These are phyloP conservation scores for Xiphophorus hellerii DNA, from an alignment of 2,113 vertebrate species.

Conservation along the genomic window DNA sequence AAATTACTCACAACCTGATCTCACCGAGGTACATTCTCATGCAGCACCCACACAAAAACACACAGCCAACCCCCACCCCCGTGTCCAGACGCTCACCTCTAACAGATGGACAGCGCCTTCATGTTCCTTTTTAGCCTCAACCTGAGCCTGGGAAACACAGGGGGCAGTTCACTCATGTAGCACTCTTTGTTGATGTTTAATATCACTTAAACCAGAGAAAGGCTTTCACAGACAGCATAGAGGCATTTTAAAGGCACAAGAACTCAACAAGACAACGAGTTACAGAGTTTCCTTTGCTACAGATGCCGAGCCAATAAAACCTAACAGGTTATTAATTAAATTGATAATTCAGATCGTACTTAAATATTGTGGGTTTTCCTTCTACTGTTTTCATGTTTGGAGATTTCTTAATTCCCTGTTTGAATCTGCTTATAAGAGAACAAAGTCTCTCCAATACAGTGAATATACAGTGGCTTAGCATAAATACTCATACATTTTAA, in stretches of 20 bases:
- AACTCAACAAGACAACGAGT: constrained; percentile 23
- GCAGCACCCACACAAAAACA: constrained; percentile 49
- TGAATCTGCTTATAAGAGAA: not conserved
- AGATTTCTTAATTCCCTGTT: not conserved
- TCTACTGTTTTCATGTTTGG: constrained; percentile 25
- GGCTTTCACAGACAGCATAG: constrained; percentile 6
- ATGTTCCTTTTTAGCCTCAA: constrained; percentile 98
- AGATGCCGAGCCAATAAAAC: not conserved
- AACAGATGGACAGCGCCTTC: constrained; percentile 95
- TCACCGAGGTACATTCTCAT: constrained; percentile 8
- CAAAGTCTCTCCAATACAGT: not conserved
- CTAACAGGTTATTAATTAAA: not conserved
- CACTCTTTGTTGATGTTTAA: constrained; percentile 33
- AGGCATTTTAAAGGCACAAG: constrained; percentile 11
- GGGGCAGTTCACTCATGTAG: constrained; percentile 56
- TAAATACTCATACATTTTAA: not conserved
- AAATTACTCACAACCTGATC: constrained; percentile 28
- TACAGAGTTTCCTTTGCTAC: not conserved
- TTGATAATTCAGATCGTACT: not conserved
- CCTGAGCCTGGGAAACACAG: constrained; percentile 90
- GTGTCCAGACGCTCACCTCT: constrained; percentile 88
- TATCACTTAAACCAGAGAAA: constrained; percentile 36
- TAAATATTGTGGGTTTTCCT: constrained; percentile 12
- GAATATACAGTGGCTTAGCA: not conserved
- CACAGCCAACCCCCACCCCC: constrained; percentile 25